Conservation (phyloP, 2,888 invertebrate species). For the Noctua comes region DNA sequence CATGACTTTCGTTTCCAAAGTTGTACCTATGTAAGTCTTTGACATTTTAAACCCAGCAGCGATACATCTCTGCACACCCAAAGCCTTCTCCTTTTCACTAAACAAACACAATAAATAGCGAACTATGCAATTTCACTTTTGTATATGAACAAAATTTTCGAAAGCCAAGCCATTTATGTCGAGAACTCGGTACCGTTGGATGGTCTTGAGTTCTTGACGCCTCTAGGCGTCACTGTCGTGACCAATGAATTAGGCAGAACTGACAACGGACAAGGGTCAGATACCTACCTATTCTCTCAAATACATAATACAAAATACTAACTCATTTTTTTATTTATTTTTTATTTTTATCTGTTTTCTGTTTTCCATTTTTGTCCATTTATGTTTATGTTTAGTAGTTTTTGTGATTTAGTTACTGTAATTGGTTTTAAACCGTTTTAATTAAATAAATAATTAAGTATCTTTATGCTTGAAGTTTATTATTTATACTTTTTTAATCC, state of each 20-base stretch:
- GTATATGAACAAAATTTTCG: conserved; percentile 69
- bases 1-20: not conserved
- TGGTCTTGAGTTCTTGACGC: conserved; percentile 79
- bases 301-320: too few relatives aligned
- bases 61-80: not conserved
- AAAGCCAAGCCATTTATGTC: conserved; percentile 72
- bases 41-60: not conserved
- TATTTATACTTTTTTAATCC: too few relatives aligned
- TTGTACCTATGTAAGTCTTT: not conserved
- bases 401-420: too few relatives aligned
- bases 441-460: too few relatives aligned
- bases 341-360: too few relatives aligned
- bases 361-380: too few relatives aligned
- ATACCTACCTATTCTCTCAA: not conserved
- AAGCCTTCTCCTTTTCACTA: conserved; percentile 36
- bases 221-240: conserved; percentile 19
- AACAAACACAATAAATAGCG: conserved; percentile 43
- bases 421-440: too few relatives aligned
- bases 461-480: too few relatives aligned
- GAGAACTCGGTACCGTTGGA: conserved; percentile 74
- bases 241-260: conserved; percentile 43
- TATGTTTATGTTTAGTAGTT: too few relatives aligned
- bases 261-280: not conserved
- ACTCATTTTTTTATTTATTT: too few relatives aligned
- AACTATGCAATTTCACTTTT: conserved; percentile 72